Conservation (phyloP, 1,140 invertebrate species). For the Chymomyza costata region DNA sequence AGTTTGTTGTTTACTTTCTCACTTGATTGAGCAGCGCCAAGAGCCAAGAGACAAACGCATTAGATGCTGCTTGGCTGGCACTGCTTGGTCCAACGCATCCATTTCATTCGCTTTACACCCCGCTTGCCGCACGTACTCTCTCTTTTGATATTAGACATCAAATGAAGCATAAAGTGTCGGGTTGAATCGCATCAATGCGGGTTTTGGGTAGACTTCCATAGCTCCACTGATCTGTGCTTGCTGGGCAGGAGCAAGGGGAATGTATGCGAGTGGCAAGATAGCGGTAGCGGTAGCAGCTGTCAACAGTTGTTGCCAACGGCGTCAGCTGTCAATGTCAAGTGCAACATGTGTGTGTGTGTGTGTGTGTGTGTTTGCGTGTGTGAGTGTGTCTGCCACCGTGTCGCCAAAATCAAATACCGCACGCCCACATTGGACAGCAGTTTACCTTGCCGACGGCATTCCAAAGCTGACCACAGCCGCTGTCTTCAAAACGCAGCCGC, state of each 20-base stretch:
- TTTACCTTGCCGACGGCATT: constrained; percentile 27
- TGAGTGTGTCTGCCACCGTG: constrained; percentile 31
- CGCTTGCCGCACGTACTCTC: too few relatives aligned
- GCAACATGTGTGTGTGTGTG: too few relatives aligned
- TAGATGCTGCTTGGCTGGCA: too few relatives aligned
- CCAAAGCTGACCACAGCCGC: constrained; percentile 8
- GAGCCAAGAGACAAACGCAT: too few relatives aligned
- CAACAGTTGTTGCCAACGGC: not conserved
- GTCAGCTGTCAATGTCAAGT: constrained; percentile 56
- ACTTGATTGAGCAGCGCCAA: constrained; percentile 51
- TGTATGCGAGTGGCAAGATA: too few relatives aligned
- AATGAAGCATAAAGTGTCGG: constrained; percentile 66
- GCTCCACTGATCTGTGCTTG: too few relatives aligned
- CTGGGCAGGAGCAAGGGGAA: too few relatives aligned
- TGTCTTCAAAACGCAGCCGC: too few relatives aligned
- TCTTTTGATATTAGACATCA: constrained; percentile 19
- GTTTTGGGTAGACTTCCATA: too few relatives aligned
- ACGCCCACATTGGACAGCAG: not conserved
- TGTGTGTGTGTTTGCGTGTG: constrained; percentile 34
- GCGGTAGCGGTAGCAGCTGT: not conserved
- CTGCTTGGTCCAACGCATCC: too few relatives aligned
- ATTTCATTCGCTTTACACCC: too few relatives aligned
- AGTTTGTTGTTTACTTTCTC: constrained; percentile 62
- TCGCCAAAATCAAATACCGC: constrained; percentile 34
- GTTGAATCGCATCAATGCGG: constrained; percentile 41